Conservation (phyloP, 2,113 vertebrate species). For the Gnathonemus echidnorhynchus region DNA sequence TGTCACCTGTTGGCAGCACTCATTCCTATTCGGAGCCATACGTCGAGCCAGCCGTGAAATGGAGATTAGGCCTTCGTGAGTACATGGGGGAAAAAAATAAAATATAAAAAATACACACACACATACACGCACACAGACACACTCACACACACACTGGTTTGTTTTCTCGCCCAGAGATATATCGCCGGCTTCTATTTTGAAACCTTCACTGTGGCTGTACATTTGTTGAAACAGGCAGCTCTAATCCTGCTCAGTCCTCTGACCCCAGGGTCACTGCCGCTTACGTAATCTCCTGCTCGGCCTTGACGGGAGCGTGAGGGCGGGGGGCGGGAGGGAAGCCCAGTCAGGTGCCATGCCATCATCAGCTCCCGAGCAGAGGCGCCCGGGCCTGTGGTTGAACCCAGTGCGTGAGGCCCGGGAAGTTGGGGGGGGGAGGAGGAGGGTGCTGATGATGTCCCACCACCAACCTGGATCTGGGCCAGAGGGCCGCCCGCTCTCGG, state of each 20-base stretch:
- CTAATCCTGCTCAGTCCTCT: slow-evolving; percentile 40
- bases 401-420: slow-evolving; percentile 35
- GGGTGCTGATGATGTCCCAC: slow-evolving; percentile 32
- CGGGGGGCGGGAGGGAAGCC: slow-evolving; percentile 34
- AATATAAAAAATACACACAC: background rate
- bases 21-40: slow-evolving; percentile 8
- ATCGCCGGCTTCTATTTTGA: slow-evolving; percentile 26
- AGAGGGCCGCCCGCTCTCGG: slow-evolving; percentile 61
- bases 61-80: slow-evolving; percentile 23
- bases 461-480: slow-evolving; percentile 52
- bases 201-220: slow-evolving; percentile 20
- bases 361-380: slow-evolving; percentile 9
- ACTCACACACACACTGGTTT: slow-evolving; percentile 16
- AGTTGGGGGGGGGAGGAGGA: background rate
- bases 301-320: slow-evolving; percentile 37
- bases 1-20: slow-evolving; percentile 23
- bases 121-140: background rate
- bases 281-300: slow-evolving; percentile 56
- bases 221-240: background rate
- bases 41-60: slow-evolving; percentile 6
- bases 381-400: slow-evolving; percentile 50
- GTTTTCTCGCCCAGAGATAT: slow-evolving; percentile 33
- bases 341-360: slow-evolving; percentile 29
- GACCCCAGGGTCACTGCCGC: slow-evolving; percentile 40
- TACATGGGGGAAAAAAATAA: slow-evolving; percentile 29